These are phyloP conservation scores for Acleris holmiana DNA, from an alignment of 2,888 invertebrate genomes.

Conservation along the genomic window DNA sequence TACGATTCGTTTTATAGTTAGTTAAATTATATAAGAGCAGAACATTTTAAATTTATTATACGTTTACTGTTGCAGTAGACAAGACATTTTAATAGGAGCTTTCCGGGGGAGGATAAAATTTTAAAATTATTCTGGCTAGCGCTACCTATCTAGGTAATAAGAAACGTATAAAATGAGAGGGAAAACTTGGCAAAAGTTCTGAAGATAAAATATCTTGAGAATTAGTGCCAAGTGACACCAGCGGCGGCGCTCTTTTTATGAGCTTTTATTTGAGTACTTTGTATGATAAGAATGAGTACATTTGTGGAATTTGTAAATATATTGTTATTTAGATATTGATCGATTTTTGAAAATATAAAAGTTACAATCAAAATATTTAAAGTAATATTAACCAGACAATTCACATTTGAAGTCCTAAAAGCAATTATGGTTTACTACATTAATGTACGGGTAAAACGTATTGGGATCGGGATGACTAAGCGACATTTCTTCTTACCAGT, in stretches of 20 bases:
- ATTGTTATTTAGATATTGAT: no score
- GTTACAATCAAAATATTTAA: no score
- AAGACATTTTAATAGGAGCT: slow-evolving; percentile 9
- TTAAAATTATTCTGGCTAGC: slow-evolving; percentile 14
- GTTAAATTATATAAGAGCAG: background rate
- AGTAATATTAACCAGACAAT: no score
- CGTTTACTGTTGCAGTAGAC: background rate
- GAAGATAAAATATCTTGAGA: no score
- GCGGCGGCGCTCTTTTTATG: no score
- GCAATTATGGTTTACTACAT: background rate
- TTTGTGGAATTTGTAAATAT: no score
- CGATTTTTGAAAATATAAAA: no score
- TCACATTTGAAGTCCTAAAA: no score
- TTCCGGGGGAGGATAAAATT: slow-evolving; percentile 6
- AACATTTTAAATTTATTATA: background rate
- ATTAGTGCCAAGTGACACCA: no score
- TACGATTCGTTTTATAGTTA: background rate
- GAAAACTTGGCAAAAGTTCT: slow-evolving; percentile 5
- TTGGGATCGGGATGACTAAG: slow-evolving; percentile 2
- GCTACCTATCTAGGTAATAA: slow-evolving; percentile 4
- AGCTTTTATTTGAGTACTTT: no score
- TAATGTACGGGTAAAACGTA: background rate
- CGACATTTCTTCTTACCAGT: background rate
- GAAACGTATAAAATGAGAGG: slow-evolving; percentile 5
- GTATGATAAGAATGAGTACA: no score